Base-by-base conservation (phyloP, 2,888 invertebrate genomes). In the Cartodere bifasciata region DNA sequence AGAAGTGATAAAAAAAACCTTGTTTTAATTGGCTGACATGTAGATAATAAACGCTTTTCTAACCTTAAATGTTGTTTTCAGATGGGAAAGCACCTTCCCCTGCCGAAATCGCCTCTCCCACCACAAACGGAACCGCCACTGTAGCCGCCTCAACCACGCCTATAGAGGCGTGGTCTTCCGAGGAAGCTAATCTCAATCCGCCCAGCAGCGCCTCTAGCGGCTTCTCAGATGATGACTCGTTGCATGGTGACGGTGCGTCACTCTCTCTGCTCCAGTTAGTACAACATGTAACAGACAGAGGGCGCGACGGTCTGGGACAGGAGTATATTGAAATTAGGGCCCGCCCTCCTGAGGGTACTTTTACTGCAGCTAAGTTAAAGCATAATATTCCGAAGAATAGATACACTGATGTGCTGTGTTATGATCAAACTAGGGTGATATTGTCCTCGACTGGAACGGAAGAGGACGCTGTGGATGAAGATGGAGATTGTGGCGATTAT, bases 331-430 rank as follows among this genome's bases (percentile, higher is more conserved):
- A 86, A 50, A 86, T 94, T 41, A 76, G 88, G 49, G 2, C 53
- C 13, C 70, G 84, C 47, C 79, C 84, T 41, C 86, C 87, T 16
- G 73, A 75, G 43, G 92, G 92, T 40, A 82, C 88, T 45, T 94
- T 94, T 63, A 77, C 78, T 47, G 75, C 79, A 53, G 85, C 91
- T 51, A 85, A 79, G 83, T 60, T 71, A 54, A 68, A 70, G 52
- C 63, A 67, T 47, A 87, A 87, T 60, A 67, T 80, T 54, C 71
- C 79, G 52, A 87, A 86, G 67, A 86, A 86, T 60, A 72, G 85
- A 14, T 97, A 95, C 64, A 90, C 90, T 43, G 95, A 97, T 62
- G 94, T 95, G 29, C 69, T 94, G 41, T 94, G 94, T 63, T 91
- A 84, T 64, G 95, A 97, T 63, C 91, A 92, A 62, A 85, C 86